phyloP scores from a whole-genome alignment of 2,797 vertebrate species.

The Silurus aristotelis region DNA sequence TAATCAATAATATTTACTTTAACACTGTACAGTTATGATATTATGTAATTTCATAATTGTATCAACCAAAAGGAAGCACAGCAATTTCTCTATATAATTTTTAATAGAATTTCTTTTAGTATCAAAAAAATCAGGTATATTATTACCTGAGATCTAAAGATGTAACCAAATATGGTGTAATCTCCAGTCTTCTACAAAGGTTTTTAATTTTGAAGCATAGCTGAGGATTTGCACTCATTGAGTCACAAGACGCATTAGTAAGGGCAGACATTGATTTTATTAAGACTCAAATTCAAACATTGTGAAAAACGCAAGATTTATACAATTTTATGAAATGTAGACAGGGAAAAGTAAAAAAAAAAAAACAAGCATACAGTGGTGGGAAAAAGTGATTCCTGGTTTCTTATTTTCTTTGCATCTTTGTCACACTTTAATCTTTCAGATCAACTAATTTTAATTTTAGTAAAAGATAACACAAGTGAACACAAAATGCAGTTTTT shows the following conservation, averaged over 20 bases:
- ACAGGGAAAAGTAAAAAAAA: too few species aligned
- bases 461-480: too few species aligned
- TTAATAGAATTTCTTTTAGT: neutral
- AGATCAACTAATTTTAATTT: too few species aligned
- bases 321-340: too few species aligned
- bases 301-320: too few species aligned
- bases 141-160: neutral
- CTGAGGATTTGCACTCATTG: neutral
- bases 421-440: too few species aligned
- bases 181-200: neutral
- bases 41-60: neutral
- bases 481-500: too few species aligned
- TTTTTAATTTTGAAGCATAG: neutral
- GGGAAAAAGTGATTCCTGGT: too few species aligned
- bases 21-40: neutral
- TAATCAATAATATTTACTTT: neutral
- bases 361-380: too few species aligned
- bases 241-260: neutral
- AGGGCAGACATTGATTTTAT: neutral
- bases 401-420: too few species aligned
- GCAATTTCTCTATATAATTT: neutral
- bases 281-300: too few species aligned
- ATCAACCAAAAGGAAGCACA: neutral
- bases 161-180: neutral
- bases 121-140: neutral